Evolutionary conservation across 2,888 invertebrate species (phyloP).

Genomic region (Netelia melanura): DNA sequence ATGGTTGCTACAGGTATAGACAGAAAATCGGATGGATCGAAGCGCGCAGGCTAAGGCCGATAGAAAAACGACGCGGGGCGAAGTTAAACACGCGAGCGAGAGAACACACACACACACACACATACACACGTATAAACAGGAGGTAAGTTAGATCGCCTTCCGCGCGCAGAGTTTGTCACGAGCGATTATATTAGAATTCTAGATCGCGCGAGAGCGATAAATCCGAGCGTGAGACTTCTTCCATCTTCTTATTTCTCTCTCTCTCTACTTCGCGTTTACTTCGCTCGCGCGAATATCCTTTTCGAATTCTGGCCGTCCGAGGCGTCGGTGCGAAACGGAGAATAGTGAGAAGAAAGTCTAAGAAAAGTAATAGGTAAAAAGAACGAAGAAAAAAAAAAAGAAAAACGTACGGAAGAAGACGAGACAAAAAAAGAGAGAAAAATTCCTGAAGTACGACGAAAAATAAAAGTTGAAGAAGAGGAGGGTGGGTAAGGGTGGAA

Average conservation of each 20-base stretch:
- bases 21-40: slow-evolving; percentile 25
- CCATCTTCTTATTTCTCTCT: slow-evolving; percentile 28
- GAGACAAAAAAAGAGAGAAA: too few species aligned
- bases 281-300: slow-evolving; percentile 58
- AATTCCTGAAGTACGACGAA: not conserved
- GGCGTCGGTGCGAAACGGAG: slow-evolving; percentile 21
- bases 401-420: not conserved
- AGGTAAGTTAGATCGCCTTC: slow-evolving; percentile 38
- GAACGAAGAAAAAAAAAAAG: not conserved
- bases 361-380: not conserved
- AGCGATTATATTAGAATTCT: slow-evolving; percentile 69
- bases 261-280: slow-evolving; percentile 29
- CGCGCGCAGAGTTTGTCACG: slow-evolving; percentile 63
- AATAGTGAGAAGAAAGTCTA: not conserved
- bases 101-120: not conserved
- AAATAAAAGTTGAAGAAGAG: not conserved
- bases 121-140: not conserved
- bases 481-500: slow-evolving; percentile 5
- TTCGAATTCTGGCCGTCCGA: slow-evolving; percentile 39
- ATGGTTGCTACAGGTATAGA: not conserved
- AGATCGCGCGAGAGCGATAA: slow-evolving; percentile 68
- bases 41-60: slow-evolving; percentile 23
- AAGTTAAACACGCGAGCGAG: not conserved
- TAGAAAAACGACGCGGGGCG: slow-evolving; percentile 15
- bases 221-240: slow-evolving; percentile 65